These are phyloP conservation scores for Syngnathus floridae DNA, from an alignment of 2,113 vertebrate genomes.

Conservation along the genomic window DNA sequence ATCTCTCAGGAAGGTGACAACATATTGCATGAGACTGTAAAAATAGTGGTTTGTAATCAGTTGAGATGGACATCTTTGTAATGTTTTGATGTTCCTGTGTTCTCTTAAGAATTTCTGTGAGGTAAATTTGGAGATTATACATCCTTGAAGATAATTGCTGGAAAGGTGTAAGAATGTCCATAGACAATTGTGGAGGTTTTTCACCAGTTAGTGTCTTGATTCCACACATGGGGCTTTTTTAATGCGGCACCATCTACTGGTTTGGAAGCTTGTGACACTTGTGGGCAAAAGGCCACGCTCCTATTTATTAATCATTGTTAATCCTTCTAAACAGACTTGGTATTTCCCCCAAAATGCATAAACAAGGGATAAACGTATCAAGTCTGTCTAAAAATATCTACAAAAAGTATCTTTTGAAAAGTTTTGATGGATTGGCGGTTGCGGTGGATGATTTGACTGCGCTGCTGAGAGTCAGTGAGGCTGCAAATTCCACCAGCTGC, in stretches of 20 bases:
- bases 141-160: too few relatives aligned
- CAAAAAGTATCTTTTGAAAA: not conserved
- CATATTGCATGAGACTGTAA: not conserved
- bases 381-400: not conserved
- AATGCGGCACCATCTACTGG: too few relatives aligned
- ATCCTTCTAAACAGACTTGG: not conserved
- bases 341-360: not conserved
- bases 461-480: not conserved
- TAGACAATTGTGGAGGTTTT: too few relatives aligned
- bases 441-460: not conserved
- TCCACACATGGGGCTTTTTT: too few relatives aligned
- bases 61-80: not conserved
- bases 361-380: not conserved
- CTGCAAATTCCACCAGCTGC: conserved; percentile 3
- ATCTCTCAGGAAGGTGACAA: not conserved
- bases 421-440: not conserved
- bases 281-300: too few relatives aligned
- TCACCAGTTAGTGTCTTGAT: too few relatives aligned
- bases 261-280: too few relatives aligned
- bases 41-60: not conserved
- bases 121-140: too few relatives aligned
- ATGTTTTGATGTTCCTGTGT: not conserved
- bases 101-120: too few relatives aligned
- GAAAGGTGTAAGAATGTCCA: too few relatives aligned
- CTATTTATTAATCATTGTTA: too few relatives aligned